Percentiles rank a stretch among this genome's conserved stretches.
phyloP scores from a whole-genome alignment of 1,140 invertebrate genomes.

The Panulirus ornatus region DNA sequence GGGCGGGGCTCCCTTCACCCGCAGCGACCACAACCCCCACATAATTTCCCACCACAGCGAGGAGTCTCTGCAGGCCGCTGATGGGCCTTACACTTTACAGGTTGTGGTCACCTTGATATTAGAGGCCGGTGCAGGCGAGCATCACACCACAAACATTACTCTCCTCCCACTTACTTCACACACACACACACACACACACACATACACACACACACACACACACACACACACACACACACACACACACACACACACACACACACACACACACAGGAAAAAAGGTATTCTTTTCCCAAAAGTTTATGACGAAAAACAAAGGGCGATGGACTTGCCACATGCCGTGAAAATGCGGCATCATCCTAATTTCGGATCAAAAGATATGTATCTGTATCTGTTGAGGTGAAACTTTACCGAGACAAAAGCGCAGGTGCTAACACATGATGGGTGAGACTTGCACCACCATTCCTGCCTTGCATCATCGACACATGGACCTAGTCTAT shows the following conservation, averaged over 20 bases:
- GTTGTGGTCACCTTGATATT: conserved; percentile 3
- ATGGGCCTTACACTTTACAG: conserved; percentile 7
- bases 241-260: background rate
- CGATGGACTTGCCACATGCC: too few relatives aligned
- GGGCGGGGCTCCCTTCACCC: background rate
- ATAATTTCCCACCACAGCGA: conserved; percentile 11
- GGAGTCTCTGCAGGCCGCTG: background rate
- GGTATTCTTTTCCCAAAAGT: too few relatives aligned
- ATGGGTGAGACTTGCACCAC: too few relatives aligned
- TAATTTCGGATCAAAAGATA: too few relatives aligned
- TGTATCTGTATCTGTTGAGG: too few relatives aligned
- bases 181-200: conserved; percentile 32
- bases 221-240: conserved; percentile 23
- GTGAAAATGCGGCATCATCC: too few relatives aligned
- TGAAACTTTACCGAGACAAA: too few relatives aligned
- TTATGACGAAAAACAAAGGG: too few relatives aligned
- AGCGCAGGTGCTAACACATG: too few relatives aligned
- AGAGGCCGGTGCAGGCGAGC: background rate
- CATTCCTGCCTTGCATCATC: too few relatives aligned
- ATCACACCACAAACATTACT: too few relatives aligned
- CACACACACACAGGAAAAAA: background rate
- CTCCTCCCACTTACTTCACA: background rate
- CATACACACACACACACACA: conserved; percentile 32
- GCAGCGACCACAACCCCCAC: conserved; percentile 5
- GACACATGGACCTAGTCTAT: too few relatives aligned